Conservation (phyloP, 2,888 invertebrate species). For the Lycocerus yunnanus region DNA sequence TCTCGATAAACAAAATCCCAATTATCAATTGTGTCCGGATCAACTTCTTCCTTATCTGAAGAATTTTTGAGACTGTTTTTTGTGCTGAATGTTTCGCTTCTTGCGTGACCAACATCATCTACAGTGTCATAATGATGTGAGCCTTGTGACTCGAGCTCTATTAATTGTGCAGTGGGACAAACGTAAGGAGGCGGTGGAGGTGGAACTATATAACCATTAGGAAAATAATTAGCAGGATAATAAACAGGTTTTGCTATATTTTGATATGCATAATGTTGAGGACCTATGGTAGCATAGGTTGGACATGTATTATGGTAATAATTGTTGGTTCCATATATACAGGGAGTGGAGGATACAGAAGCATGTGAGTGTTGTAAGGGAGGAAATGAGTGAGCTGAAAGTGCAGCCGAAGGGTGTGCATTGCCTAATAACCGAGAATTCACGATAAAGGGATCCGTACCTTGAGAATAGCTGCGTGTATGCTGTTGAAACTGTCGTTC, state of each 20-base stretch:
- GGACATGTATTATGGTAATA: slow-evolving; percentile 34
- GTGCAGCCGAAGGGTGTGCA: slow-evolving; percentile 29
- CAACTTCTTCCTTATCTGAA: slow-evolving; percentile 61
- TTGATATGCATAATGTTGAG: slow-evolving; percentile 38
- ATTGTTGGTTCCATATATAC: slow-evolving; percentile 39
- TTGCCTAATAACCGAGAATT: slow-evolving; percentile 36
- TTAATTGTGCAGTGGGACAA: slow-evolving; percentile 70
- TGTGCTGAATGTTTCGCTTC: slow-evolving; percentile 4
- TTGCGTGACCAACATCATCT: slow-evolving; percentile 38
- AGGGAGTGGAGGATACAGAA: slow-evolving; percentile 31
- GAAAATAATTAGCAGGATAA: slow-evolving; percentile 55
- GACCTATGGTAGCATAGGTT: slow-evolving; percentile 30
- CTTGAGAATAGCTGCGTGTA: slow-evolving; percentile 36
- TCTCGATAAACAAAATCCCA: slow-evolving; percentile 84
- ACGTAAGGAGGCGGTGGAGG: slow-evolving; percentile 55
- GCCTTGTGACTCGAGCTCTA: slow-evolving; percentile 64
- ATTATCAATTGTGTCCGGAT: slow-evolving; percentile 68
- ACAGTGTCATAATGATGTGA: slow-evolving; percentile 42
- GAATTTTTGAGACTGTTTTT: slow-evolving; percentile 20
- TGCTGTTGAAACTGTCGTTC: slow-evolving; percentile 54
- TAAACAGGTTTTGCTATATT: slow-evolving; percentile 40
- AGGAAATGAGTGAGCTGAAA: slow-evolving; percentile 44
- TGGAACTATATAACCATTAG: slow-evolving; percentile 43
- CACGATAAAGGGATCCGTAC: slow-evolving; percentile 39
- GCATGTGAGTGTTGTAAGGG: slow-evolving; percentile 38